phyloP scores from a whole-genome alignment of 1,140 invertebrate species.

The Formica selysi region DNA sequence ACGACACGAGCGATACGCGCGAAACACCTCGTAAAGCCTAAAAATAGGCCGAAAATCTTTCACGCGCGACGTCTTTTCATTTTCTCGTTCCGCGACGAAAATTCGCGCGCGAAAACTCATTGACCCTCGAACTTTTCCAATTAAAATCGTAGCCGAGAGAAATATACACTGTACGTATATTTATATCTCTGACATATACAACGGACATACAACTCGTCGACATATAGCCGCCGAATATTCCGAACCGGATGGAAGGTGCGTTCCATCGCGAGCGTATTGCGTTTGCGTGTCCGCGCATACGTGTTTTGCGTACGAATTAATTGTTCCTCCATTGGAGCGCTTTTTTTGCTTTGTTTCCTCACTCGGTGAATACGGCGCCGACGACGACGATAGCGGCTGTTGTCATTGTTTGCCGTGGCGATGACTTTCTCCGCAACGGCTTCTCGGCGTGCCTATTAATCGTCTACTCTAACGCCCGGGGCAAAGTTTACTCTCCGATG shows the following conservation, averaged over 20 bases:
- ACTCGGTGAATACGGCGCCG: conserved; percentile 36
- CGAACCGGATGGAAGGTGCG: conserved; percentile 74
- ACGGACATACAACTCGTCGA: neutral
- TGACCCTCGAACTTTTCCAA: conserved; percentile 33
- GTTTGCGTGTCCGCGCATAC: conserved; percentile 69
- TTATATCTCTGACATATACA: conserved; percentile 14
- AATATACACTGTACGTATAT: neutral
- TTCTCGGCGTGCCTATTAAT: conserved; percentile 63
- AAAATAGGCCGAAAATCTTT: neutral
- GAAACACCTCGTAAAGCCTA: conserved; percentile 1
- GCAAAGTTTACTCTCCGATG: neutral
- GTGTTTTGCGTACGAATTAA: conserved; percentile 80
- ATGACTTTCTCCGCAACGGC: conserved; percentile 65
- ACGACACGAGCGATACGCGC: neutral
- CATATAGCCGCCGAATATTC: conserved; percentile 52
- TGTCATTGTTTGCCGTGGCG: conserved; percentile 57
- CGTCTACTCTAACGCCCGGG: neutral
- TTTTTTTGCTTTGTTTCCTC: conserved; percentile 24
- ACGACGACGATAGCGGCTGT: conserved; percentile 27
- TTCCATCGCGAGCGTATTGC: conserved; percentile 65
- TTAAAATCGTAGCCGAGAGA: neutral
- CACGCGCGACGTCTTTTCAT: neutral
- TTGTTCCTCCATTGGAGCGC: conserved; percentile 71
- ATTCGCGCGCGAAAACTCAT: conserved; percentile 14
- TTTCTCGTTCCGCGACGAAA: neutral